Base-by-base conservation (phyloP, 2,888 invertebrate genomes). In the Sminthurinus aureus region DNA sequence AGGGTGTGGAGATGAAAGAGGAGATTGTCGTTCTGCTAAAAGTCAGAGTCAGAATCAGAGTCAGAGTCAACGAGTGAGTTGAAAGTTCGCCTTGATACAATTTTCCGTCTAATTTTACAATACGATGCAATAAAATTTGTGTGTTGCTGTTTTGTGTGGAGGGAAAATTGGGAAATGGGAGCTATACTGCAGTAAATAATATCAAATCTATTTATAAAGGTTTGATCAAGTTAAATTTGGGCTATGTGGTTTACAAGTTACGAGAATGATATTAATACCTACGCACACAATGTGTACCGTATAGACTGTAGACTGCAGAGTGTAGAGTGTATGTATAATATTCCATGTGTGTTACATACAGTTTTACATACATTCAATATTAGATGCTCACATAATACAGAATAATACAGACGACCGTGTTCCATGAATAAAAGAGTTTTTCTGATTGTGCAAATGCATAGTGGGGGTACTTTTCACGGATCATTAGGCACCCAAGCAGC, bases 141-240 rank as follows among this genome's bases (percentile, higher is more conserved):
- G 64, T 58, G 58, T 67, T 6, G 9, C 11, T 74, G 50, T 18
- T 20, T 18, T n/a, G 38, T 52, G 76, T 58, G 58, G 52, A 52
- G 58, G 24, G 76, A 22, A 24, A 76, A 51, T 38, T 1, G 38
- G 38, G 38, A 38, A 38, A 38, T 38, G 38, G 38, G 38, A 38
- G 38, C 38, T 38, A 1, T 38, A 38, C 20, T 58, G 76, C 20
- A 76, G 58, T 76, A 76, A 76, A 76, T 76, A 76, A 76, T 76
- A 76, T 76, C 76, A 76, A 76, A 76, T 76, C 76, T 76, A 76
- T 76, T 76, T 76, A 76, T 58, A 76, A 76, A 76, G 58, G 76
- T 76, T 76, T 76, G 76, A 76, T 76, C 76, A 76, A 76, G 76
- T 76, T 76, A 76, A 75, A 75, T 75, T 26, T 75, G 75, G 51